Conservation (phyloP, 2,888 invertebrate genomes). For the Cartodere bifasciata region DNA sequence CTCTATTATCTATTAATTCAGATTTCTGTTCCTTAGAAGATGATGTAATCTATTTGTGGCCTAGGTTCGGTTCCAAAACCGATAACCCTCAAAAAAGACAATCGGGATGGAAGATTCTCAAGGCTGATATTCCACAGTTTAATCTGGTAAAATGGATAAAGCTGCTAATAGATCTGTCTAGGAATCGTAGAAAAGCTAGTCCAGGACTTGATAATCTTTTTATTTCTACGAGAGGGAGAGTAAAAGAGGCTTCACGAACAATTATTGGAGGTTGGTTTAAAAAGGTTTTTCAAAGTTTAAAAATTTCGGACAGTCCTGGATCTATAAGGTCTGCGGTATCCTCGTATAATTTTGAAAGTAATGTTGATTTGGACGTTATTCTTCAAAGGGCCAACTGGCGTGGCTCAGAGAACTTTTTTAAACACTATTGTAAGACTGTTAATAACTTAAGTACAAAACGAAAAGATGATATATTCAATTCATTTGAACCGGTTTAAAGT, state of each 20-base stretch:
- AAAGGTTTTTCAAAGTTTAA: slow-evolving; percentile 2
- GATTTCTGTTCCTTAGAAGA: background rate
- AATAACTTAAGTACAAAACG: no score
- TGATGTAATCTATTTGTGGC: background rate
- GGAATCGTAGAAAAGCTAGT: background rate
- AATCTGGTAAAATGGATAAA: background rate
- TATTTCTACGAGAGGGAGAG: slow-evolving; percentile 7
- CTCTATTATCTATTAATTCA: background rate
- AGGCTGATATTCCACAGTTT: no score
- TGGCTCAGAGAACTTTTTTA: slow-evolving; percentile 1
- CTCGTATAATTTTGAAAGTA: slow-evolving; percentile 5
- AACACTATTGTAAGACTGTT: slow-evolving; percentile 7
- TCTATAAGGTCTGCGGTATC: slow-evolving; percentile 8
- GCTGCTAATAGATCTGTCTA: background rate
- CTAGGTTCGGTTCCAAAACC: slow-evolving; percentile 1
- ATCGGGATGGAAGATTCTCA: slow-evolving; percentile 1
- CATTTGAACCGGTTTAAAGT: background rate
- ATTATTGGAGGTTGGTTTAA: slow-evolving; percentile 7
- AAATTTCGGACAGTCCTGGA: slow-evolving; percentile 1
- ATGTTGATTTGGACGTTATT: slow-evolving; percentile 4
- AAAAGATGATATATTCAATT: no score
- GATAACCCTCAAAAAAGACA: slow-evolving; percentile 1
- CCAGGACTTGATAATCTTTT: background rate
- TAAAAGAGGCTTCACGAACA: slow-evolving; percentile 6
- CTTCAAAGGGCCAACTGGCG: slow-evolving; percentile 2